Evolutionary conservation across 2,113 vertebrate species (phyloP).

Genomic region (Hyperoodon ampullatus): DNA sequence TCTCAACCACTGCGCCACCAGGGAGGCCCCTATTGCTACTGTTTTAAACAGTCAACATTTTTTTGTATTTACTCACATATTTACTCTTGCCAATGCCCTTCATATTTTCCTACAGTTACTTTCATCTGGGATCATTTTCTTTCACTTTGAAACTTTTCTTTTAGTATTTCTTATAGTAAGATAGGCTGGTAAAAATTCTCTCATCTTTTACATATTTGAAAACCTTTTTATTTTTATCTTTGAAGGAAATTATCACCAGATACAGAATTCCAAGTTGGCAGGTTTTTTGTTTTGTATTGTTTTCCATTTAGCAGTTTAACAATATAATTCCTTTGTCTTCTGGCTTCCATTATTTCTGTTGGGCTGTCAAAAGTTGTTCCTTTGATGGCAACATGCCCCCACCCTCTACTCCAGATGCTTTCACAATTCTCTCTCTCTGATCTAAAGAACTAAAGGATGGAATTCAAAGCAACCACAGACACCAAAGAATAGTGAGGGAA

Average conservation of each 20-base stretch:
- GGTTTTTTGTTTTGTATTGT: background rate
- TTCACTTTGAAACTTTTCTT: background rate
- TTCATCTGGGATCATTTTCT: slow-evolving; percentile 15
- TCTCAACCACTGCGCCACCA: no score
- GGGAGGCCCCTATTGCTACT: background rate
- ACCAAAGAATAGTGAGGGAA: background rate
- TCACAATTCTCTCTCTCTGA: background rate
- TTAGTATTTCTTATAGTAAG: background rate
- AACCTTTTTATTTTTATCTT: background rate
- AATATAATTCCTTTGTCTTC: background rate
- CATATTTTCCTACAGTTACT: background rate
- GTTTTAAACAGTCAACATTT: background rate
- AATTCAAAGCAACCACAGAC: background rate
- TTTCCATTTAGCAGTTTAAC: background rate
- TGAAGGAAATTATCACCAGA: background rate
- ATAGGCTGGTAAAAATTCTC: background rate
- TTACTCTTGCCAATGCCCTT: background rate
- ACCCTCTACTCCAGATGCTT: background rate
- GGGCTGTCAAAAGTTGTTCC: background rate
- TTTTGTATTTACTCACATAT: background rate
- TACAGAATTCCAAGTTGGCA: background rate
- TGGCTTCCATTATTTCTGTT: background rate
- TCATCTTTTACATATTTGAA: background rate
- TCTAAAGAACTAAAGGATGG: background rate
- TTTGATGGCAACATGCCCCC: background rate